phyloP scores from a whole-genome alignment of 2,888 invertebrate genomes.

The Pseudolycoriella hygida region DNA sequence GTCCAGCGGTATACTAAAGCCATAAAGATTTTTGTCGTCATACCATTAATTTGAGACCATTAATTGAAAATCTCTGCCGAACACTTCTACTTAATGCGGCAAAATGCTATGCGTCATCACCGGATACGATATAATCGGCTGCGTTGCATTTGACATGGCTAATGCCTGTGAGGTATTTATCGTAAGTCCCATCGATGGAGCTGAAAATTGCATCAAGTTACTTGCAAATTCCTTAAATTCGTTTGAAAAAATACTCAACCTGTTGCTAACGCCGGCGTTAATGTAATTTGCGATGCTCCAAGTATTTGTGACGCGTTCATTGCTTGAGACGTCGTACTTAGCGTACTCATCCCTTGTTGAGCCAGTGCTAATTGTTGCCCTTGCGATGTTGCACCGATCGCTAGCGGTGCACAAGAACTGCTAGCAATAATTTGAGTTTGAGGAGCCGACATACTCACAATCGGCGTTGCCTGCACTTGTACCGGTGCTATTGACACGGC shows the following conservation, averaged over 20 bases:
- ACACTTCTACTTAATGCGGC: constrained; percentile 13
- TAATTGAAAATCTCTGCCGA: no score
- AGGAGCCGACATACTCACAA: constrained; percentile 31
- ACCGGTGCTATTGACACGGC: constrained; percentile 36
- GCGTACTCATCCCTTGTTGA: constrained; percentile 14
- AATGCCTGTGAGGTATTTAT: constrained; percentile 33
- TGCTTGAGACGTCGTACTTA: constrained; percentile 2
- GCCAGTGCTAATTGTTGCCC: constrained; percentile 15
- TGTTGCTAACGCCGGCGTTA: constrained; percentile 15
- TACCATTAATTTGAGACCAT: no score
- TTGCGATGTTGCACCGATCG: constrained; percentile 15
- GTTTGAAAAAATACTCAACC: constrained; percentile 5
- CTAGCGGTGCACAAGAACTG: constrained; percentile 12
- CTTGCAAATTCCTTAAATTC: not conserved
- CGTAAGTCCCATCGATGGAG: constrained; percentile 20
- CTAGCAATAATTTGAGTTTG: constrained; percentile 13
- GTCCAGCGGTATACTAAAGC: no score
- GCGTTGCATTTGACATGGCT: constrained; percentile 40
- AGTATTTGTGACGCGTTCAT: constrained; percentile 14
- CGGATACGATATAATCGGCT: constrained; percentile 45
- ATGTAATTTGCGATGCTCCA: constrained; percentile 17
- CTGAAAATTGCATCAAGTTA: constrained; percentile 1
- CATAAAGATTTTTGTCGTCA: no score
- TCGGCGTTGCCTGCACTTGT: constrained; percentile 33
- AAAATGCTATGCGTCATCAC: constrained; percentile 42